phyloP scores from a whole-genome alignment of 23 tunicate genomes.

The Corella eumyota region DNA sequence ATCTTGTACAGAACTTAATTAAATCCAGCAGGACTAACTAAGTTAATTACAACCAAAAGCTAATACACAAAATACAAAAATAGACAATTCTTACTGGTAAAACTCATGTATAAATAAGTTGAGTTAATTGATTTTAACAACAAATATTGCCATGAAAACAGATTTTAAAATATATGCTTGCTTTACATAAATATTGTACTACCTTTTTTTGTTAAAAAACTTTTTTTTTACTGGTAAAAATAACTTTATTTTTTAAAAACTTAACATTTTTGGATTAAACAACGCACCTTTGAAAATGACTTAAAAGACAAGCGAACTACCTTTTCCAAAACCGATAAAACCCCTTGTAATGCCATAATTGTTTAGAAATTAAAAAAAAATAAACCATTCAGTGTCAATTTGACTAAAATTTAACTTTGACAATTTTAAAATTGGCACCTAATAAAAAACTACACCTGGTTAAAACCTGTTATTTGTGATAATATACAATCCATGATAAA shows the following conservation, averaged over 20 bases:
- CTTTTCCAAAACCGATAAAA: constrained; percentile 24
- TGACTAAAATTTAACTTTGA: not conserved
- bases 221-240: not conserved
- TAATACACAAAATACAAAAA: too few relatives aligned
- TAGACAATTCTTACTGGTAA: too few relatives aligned
- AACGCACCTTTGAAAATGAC: constrained; percentile 8
- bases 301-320: constrained; percentile 17
- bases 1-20: too few relatives aligned
- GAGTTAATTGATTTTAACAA: not conserved
- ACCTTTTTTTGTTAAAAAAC: not conserved
- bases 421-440: not conserved
- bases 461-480: too few relatives aligned
- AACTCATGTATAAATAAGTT: not conserved
- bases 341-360: constrained; percentile 38
- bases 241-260: not conserved
- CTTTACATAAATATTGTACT: not conserved
- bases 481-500: too few relatives aligned
- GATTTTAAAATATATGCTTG: not conserved
- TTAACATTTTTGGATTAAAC: not conserved
- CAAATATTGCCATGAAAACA: not conserved
- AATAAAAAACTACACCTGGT: too few relatives aligned
- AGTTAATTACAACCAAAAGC: too few relatives aligned
- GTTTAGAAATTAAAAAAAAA: too few relatives aligned
- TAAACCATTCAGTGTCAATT: too few relatives aligned
- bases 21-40: too few relatives aligned